Evolutionary conservation across 2,797 vertebrate species (phyloP), one percentile per base, ranked within the genome.

Genomic region (Girardinus metallicus): DNA sequence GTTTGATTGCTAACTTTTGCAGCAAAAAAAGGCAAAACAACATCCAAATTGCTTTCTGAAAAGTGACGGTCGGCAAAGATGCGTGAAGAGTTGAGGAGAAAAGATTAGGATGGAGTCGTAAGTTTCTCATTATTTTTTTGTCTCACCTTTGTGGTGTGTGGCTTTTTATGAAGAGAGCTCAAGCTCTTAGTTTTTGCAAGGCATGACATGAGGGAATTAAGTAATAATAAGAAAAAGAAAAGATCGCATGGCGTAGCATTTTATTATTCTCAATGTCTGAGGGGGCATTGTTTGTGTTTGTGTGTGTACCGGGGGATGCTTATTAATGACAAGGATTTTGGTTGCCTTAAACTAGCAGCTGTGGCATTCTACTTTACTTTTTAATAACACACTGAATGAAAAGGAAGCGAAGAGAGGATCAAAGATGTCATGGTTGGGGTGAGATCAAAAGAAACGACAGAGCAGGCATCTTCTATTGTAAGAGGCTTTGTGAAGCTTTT

Each of bases 271-370:
- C 77, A 78, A 71, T 88, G 86, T 91, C 80, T 74, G 78, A 75
- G 87, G 89, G 78, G 75, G 66, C 81, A 72, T 86, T 87, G 75
- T 86, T 88, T 86, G 79, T 87, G 82, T 85, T 74, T 82, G 36
- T 70, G 51, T 73, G 80, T 76, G n/a, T 41, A 41, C 41, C 1
- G 66, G 66, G 76, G 87, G 84, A 77, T 21, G 31, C 80, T 91
- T 94, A 93, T 94, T 91, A 91, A 92, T 87, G 89, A 91, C 87
- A 89, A 87, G 88, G 93, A 93, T 93, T 91, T 90, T 80, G 82
- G 80, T 77, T 83, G 79, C 74, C 89, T 87, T 87, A 86, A 92
- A 90, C 83, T 84, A 81, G 84, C 81, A 86, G 83, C 80, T 68
- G 46, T 70, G 74, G 84, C 83, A 86, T 88, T 90, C 79, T 87